Conservation (phyloP, 2,888 invertebrate species). For the Achlya flavicornis region DNA sequence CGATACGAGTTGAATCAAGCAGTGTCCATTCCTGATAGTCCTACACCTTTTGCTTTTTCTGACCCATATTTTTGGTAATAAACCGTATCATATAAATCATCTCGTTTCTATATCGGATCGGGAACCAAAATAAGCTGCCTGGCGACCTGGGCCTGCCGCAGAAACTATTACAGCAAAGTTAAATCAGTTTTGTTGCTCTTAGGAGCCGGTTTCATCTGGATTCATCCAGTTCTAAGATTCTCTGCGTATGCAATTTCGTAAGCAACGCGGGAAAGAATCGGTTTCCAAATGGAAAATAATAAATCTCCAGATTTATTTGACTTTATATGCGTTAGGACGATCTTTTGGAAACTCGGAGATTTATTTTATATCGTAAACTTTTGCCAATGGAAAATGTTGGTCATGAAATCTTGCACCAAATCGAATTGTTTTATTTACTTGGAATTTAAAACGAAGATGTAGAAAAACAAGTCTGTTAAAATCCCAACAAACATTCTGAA, state of each 20-base stretch:
- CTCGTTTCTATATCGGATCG: slow-evolving; percentile 31
- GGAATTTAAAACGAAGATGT: background rate
- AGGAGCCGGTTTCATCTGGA: slow-evolving; percentile 41
- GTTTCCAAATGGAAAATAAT: slow-evolving; percentile 24
- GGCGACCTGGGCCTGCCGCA: slow-evolving; percentile 49
- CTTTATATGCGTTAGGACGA: slow-evolving; percentile 18
- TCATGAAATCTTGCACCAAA: background rate
- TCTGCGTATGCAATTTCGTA: slow-evolving; percentile 35
- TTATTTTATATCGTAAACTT: slow-evolving; percentile 1
- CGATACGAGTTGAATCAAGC: too few species aligned
- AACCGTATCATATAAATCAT: too few species aligned
- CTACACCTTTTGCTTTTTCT: too few species aligned
- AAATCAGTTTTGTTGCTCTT: slow-evolving; percentile 69
- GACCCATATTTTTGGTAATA: too few species aligned
- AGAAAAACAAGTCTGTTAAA: background rate
- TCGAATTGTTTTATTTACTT: background rate
- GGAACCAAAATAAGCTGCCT: slow-evolving; percentile 23
- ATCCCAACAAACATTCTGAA: background rate
- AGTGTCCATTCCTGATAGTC: too few species aligned
- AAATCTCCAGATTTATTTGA: slow-evolving; percentile 28
- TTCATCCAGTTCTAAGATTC: slow-evolving; percentile 32
- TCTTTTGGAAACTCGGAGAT: slow-evolving; percentile 1
- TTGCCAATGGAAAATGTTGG: background rate
- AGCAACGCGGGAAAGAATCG: slow-evolving; percentile 20
- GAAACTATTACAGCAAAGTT: slow-evolving; percentile 70